Percentiles rank a stretch among this genome's conserved stretches.
phyloP scores from a whole-genome alignment of 2,113 vertebrate species.

The Alaudala cheleensis region DNA sequence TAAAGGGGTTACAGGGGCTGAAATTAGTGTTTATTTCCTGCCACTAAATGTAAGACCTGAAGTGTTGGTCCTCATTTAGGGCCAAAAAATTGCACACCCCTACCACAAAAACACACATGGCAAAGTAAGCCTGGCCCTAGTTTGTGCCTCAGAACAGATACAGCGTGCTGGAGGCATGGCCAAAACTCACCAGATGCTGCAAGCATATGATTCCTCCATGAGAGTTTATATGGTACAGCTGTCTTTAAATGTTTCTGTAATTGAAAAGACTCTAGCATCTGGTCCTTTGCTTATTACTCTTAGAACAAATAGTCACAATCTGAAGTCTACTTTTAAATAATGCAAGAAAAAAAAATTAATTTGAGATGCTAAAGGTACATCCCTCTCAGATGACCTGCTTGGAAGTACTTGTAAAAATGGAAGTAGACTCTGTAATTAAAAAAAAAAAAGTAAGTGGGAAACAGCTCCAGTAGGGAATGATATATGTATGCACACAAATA shows the following conservation, averaged over 20 bases:
- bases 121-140: constrained; percentile 21
- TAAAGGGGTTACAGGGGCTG: constrained; percentile 6
- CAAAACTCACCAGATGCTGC: constrained; percentile 69
- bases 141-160: constrained; percentile 46
- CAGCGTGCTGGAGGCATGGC: constrained; percentile 26
- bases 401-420: not conserved
- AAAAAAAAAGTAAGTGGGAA: not conserved
- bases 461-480: not conserved
- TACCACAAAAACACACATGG: not conserved
- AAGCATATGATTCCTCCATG: constrained; percentile 71
- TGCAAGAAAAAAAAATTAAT: not conserved
- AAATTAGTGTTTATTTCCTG: not conserved
- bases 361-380: not conserved
- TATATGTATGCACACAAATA: not conserved
- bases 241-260: constrained; percentile 70
- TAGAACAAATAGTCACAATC: constrained; percentile 16
- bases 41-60: not conserved
- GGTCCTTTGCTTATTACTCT: constrained; percentile 70
- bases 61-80: not conserved
- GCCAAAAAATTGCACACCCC: not conserved
- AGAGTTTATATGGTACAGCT: constrained; percentile 74
- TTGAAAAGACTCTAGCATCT: constrained; percentile 72
- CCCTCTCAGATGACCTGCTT: not conserved
- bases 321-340: constrained; percentile 66
- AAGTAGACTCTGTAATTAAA: not conserved